Evolutionary conservation across 2,888 invertebrate species (phyloP).

Genomic region (Spilarctia lutea): DNA sequence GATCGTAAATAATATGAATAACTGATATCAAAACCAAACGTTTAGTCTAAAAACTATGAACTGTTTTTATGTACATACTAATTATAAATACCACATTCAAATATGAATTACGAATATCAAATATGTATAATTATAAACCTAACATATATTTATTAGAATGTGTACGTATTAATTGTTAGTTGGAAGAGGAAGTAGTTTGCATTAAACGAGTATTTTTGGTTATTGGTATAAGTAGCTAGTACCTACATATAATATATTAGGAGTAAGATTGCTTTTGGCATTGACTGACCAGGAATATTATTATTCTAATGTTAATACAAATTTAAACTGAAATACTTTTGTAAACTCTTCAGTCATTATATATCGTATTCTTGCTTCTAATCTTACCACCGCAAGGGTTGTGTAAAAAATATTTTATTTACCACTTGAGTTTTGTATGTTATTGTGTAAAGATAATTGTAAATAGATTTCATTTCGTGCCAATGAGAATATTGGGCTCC

Average conservation of each 20-base stretch:
- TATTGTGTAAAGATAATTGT: no score
- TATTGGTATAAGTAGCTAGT: constrained; percentile 10
- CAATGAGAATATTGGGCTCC: neutral
- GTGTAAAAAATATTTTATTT: neutral
- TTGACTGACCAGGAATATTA: no score
- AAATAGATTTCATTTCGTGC: neutral
- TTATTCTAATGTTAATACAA: neutral
- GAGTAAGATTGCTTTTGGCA: neutral
- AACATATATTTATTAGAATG: neutral
- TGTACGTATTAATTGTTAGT: neutral
- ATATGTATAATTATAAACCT: neutral
- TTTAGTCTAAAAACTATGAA: neutral
- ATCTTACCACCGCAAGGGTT: neutral
- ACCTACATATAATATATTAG: neutral
- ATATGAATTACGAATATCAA: neutral
- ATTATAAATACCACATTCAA: neutral
- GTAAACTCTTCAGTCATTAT: neutral
- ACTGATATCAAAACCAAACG: no score
- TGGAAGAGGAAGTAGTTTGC: neutral
- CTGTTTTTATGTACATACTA: neutral
- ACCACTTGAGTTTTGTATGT: neutral
- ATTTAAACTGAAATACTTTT: neutral
- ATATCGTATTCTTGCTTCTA: constrained; percentile 7
- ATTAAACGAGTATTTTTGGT: neutral
- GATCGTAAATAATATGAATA: neutral